Evolutionary conservation across 1,140 invertebrate genomes (phyloP).

Genomic region (Panagrolaimus sp.): DNA sequence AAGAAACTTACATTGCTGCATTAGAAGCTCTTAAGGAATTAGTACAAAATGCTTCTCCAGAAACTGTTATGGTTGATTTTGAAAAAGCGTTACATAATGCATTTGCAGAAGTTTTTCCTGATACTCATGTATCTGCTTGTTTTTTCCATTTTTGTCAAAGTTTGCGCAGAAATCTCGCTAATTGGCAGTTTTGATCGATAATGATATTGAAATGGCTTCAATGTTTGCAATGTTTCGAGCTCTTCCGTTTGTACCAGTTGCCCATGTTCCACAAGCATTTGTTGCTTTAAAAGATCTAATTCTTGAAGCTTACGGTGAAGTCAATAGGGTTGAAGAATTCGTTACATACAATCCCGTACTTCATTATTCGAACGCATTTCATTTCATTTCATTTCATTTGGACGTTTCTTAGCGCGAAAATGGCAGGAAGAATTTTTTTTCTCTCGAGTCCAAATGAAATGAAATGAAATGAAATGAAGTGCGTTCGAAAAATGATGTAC

Average conservation of each 20-base stretch:
- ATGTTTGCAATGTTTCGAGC: neutral
- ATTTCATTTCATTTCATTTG: too few species aligned
- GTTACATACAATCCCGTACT: too few species aligned
- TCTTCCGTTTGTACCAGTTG: neutral
- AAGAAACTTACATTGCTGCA: neutral
- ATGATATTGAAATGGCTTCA: neutral
- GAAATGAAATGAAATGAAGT: too few species aligned
- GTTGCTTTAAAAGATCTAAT: neutral
- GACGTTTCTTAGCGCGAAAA: too few species aligned
- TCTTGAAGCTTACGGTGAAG: neutral
- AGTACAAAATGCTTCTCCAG: neutral
- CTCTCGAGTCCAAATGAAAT: too few species aligned
- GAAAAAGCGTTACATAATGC: conserved; percentile 4
- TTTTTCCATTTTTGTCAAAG: conserved; percentile 1
- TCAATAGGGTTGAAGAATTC: too few species aligned
- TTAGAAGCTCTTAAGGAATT: neutral
- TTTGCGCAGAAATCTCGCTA: neutral
- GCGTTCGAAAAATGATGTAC: too few species aligned
- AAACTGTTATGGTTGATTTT: conserved; percentile 1
- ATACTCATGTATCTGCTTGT: neutral
- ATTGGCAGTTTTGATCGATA: neutral
- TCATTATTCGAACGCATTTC: too few species aligned
- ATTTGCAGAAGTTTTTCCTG: neutral
- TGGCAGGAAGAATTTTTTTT: too few species aligned
- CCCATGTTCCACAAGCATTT: neutral